These are phyloP conservation scores for Bufo bufo DNA, from an alignment of 2,113 vertebrate species.

Conservation along the genomic window DNA sequence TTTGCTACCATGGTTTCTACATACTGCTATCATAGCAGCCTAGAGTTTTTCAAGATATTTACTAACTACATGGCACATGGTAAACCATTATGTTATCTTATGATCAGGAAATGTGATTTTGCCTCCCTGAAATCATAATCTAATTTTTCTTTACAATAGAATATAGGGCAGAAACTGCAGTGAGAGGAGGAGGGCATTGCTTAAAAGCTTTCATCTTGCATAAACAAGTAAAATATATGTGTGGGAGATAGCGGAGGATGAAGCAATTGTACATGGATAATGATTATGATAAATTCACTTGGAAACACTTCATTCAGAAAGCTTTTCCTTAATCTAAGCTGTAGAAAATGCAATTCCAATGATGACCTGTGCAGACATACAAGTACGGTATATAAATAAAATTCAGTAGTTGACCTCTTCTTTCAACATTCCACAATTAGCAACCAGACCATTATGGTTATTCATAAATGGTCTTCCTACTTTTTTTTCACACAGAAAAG, in stretches of 20 bases:
- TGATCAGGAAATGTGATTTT: background rate
- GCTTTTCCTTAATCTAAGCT: background rate
- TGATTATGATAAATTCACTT: slow-evolving; percentile 30
- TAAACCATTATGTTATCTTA: background rate
- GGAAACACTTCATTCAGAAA: slow-evolving; percentile 51
- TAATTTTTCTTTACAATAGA: slow-evolving; percentile 29
- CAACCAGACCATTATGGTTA: background rate
- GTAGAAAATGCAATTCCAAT: slow-evolving; percentile 6
- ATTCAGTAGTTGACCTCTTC: background rate
- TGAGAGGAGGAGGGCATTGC: background rate
- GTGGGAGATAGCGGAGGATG: slow-evolving; percentile 47
- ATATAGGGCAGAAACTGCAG: slow-evolving; percentile 25
- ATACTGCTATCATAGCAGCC: too few species aligned
- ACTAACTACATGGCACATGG: background rate
- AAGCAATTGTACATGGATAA: slow-evolving; percentile 45
- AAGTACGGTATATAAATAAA: background rate
- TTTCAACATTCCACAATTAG: background rate
- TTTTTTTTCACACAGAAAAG: too few species aligned
- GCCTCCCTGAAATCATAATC: slow-evolving; percentile 2
- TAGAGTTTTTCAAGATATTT: background rate
- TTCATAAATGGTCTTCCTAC: too few species aligned
- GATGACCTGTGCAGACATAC: background rate
- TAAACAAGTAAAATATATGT: slow-evolving; percentile 51
- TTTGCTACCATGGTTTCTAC: too few species aligned
- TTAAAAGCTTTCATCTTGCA: slow-evolving; percentile 45